Base-by-base conservation (phyloP, 2,888 invertebrate species). In the Petrolisthes manimaculis region DNA sequence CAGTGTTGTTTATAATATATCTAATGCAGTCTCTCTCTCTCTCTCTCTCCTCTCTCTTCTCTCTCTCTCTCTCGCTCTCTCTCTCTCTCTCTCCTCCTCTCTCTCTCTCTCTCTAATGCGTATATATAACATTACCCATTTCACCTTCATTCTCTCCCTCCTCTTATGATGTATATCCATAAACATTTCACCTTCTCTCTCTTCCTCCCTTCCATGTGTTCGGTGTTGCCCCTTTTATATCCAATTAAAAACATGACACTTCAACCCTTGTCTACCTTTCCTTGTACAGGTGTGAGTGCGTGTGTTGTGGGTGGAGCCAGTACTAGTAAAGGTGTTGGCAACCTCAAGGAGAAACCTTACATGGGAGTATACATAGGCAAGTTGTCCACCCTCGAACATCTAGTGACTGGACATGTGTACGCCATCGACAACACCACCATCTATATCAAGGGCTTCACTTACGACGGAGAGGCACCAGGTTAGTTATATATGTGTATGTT, bases 391-490 rank as follows among this genome's bases (percentile, higher is more conserved):
- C 80, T 90, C 37, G 83, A 86, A 6, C 90, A 90, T 74, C 85
- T 87, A n/a, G 90, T 90, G 5, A 83, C 75, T 14, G 90, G 90
- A 0, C 71, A 90, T 5, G 89, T 90, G 8, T 90, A 90, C 83
- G 89, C 89, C n/a, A 75, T 89, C 8, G 88, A 90, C 81, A 90
- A 90, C 88, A 87, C 79, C n/a, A 90, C 89, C 18, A 69, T 90
- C 21, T 86, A 82, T 83, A 86, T 90, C 67, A 71, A 86, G 55
- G 83, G 81, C 6, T 90, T 90, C 71, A 37, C 71, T 12, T 90
- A 90, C 61, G 90, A 90, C 8, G 90, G 90, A 0, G 90, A 90
- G 77, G 90, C 89, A 9, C 89, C 89, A 5, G 89, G 89, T 90
- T 4, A 53, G 86, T 53, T 74, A n/a, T 74, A n/a, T n/a, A 9